These are phyloP conservation scores for Scomber scombrus DNA, from an alignment of 2,113 vertebrate species.

Conservation along the genomic window DNA sequence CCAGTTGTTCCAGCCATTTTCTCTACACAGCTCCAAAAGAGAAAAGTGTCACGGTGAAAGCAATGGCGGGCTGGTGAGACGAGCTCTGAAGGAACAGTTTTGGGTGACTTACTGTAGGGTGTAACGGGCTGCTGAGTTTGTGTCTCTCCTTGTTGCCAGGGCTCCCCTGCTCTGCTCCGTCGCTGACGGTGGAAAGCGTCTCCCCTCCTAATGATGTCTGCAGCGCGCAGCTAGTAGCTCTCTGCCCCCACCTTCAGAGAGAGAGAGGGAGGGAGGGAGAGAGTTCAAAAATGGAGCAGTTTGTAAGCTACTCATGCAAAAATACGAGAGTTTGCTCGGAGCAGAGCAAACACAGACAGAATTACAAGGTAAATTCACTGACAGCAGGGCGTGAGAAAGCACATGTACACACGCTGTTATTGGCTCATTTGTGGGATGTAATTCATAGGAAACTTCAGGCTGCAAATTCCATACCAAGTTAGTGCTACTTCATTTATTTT, in stretches of 20 bases:
- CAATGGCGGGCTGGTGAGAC: slow-evolving; percentile 30
- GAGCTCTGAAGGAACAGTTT: slow-evolving; percentile 39
- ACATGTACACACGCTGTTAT: background rate
- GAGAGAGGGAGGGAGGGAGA: slow-evolving; percentile 38
- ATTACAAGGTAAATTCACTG: slow-evolving; percentile 54
- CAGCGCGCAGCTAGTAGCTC: slow-evolving; percentile 86
- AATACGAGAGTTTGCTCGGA: slow-evolving; percentile 50
- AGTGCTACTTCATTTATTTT: background rate
- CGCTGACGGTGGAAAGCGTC: slow-evolving; percentile 90
- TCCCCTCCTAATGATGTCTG: slow-evolving; percentile 94
- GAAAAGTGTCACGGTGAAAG: slow-evolving; percentile 58
- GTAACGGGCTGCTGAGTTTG: slow-evolving; percentile 85
- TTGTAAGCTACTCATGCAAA: slow-evolving; percentile 77
- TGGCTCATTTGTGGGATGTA: background rate
- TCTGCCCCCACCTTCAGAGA: slow-evolving; percentile 76
- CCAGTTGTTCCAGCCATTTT: slow-evolving; percentile 81
- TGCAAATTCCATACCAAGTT: background rate
- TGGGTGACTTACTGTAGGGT: slow-evolving; percentile 92
- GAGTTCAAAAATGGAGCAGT: slow-evolving; percentile 68
- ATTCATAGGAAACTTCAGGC: background rate
- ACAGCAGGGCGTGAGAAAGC: slow-evolving; percentile 46
- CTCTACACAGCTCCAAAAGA: slow-evolving; percentile 37
- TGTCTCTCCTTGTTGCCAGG: slow-evolving; percentile 85
- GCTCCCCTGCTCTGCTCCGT: slow-evolving; percentile 87
- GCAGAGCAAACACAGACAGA: slow-evolving; percentile 39